Conservation (phyloP, 2,113 vertebrate species). For the Donacobius atricapilla region DNA sequence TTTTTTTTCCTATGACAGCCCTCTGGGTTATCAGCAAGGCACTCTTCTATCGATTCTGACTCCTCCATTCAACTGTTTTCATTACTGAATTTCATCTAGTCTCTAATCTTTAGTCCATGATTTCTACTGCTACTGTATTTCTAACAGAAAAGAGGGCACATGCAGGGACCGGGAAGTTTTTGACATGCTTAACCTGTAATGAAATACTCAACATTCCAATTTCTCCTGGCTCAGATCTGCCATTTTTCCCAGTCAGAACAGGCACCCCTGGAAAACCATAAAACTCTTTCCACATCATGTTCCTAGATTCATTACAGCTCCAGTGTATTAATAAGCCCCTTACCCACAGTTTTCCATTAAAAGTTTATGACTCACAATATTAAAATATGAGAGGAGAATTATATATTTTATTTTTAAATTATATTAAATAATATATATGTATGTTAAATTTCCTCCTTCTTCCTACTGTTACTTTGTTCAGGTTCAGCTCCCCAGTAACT, state of each 20-base stretch:
- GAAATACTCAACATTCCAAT: not conserved
- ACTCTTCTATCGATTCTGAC: not conserved
- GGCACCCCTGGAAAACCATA: not conserved
- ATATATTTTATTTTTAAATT: not conserved
- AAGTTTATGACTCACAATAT: not conserved
- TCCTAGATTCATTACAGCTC: not conserved
- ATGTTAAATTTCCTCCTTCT: not conserved
- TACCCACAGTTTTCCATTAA: not conserved
- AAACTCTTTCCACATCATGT: not conserved
- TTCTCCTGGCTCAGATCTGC: not conserved
- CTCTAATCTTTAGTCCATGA: not conserved
- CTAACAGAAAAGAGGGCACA: not conserved
- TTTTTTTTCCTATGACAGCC: not conserved
- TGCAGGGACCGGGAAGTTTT: not conserved
- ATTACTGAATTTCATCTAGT: not conserved
- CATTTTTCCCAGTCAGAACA: not conserved
- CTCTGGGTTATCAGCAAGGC: not conserved
- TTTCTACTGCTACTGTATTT: not conserved
- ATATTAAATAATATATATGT: rapidly evolving
- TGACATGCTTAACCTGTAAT: not conserved
- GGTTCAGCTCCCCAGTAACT: not conserved
- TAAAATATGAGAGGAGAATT: not conserved
- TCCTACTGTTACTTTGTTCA: not conserved
- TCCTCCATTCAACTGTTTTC: not conserved
- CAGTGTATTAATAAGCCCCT: not conserved